Evolutionary conservation across 2,797 vertebrate genomes (phyloP).

Genomic region (Onychomys leucogaster): DNA sequence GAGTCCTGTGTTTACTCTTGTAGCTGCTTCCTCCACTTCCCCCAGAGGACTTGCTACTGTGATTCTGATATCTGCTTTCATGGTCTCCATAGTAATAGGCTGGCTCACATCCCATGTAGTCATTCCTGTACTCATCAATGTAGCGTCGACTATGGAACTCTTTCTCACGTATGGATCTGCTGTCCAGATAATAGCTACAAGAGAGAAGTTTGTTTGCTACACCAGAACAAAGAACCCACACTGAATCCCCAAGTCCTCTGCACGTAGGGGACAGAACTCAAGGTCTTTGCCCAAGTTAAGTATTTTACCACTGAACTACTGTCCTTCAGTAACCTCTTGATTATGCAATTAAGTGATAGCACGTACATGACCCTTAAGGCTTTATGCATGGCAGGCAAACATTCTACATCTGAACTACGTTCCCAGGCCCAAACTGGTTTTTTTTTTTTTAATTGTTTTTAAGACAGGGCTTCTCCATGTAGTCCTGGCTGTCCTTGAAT

Average conservation of each 20-base stretch:
- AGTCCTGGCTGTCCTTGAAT: neutral
- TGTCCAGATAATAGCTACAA: conserved; percentile 90
- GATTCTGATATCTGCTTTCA: conserved; percentile 88
- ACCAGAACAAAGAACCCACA: neutral
- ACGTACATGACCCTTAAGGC: neutral
- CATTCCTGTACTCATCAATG: conserved; percentile 84
- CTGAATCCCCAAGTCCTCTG: neutral
- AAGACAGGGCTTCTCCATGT: neutral
- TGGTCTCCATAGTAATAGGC: conserved; percentile 82
- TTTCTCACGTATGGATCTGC: conserved; percentile 88
- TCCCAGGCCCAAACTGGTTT: neutral
- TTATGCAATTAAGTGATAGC: neutral
- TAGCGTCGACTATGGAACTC: conserved; percentile 82
- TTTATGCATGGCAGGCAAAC: neutral
- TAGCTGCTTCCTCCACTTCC: conserved; percentile 89
- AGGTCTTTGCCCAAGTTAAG: neutral
- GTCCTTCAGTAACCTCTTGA: neutral
- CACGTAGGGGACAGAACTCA: neutral
- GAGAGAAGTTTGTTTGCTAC: neutral
- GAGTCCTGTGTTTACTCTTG: conserved; percentile 87
- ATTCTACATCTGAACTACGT: neutral
- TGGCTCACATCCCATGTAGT: conserved; percentile 85
- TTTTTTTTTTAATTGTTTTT: neutral
- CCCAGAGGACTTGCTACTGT: conserved; percentile 94
- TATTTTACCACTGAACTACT: neutral